Conservation (phyloP, 2,797 vertebrate species). For the Chiloscyllium punctatum region DNA sequence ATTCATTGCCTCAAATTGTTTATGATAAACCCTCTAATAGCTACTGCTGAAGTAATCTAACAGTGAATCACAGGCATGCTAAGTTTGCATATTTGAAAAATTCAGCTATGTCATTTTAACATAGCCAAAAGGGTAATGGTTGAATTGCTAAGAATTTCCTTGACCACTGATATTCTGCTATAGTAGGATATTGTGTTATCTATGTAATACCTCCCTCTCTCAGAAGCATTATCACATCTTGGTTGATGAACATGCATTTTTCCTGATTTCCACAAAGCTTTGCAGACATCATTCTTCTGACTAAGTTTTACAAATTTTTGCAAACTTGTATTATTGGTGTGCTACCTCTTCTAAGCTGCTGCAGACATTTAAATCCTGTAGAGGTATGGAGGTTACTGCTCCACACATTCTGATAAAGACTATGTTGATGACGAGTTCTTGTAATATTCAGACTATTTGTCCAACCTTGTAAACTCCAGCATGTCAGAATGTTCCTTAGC, state of each 20-base stretch:
- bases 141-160: too few species aligned
- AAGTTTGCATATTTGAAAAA: background rate
- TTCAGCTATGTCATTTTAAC: background rate
- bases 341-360: background rate
- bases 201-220: background rate
- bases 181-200: background rate
- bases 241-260: background rate
- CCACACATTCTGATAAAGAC: background rate
- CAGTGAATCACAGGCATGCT: background rate
- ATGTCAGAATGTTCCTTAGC: background rate
- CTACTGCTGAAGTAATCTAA: background rate
- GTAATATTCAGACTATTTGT: background rate
- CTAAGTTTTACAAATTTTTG: background rate
- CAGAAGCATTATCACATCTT: background rate
- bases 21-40: background rate
- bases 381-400: background rate
- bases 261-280: background rate
- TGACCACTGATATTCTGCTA: background rate
- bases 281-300: background rate
- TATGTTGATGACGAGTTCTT: background rate
- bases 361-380: background rate
- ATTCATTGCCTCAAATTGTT: background rate
- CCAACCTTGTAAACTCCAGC: background rate
- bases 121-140: background rate
- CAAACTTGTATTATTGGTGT: background rate